These are phyloP conservation scores for Thyatira batis DNA, from an alignment of 2,888 invertebrate species.

Conservation along the genomic window DNA sequence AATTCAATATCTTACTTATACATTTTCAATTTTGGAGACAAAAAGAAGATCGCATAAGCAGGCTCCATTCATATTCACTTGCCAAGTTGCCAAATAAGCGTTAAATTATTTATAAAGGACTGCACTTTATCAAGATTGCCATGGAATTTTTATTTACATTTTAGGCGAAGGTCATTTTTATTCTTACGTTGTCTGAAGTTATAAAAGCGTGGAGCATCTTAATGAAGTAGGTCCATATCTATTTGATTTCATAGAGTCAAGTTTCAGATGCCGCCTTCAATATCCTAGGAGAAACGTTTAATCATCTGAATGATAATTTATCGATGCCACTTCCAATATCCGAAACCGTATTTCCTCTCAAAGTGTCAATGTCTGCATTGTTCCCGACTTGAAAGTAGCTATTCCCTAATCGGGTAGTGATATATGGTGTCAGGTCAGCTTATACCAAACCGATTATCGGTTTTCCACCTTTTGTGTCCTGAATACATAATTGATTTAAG, in stretches of 20 bases:
- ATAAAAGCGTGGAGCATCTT: too few relatives aligned
- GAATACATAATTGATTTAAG: neutral
- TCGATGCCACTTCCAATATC: neutral
- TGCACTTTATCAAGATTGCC: too few relatives aligned
- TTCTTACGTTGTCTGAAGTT: too few relatives aligned
- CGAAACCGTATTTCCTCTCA: neutral
- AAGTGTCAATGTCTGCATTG: neutral
- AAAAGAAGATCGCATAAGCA: neutral
- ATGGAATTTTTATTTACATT: neutral
- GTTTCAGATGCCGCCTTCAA: too few relatives aligned
- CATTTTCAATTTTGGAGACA: neutral
- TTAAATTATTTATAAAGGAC: too few relatives aligned
- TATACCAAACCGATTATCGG: neutral
- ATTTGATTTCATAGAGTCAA: too few relatives aligned
- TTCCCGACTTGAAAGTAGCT: neutral
- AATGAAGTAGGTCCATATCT: too few relatives aligned
- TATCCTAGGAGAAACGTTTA: too few relatives aligned
- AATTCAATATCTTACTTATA: neutral
- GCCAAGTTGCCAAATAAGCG: too few relatives aligned
- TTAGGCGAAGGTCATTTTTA: too few relatives aligned
- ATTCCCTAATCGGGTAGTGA: neutral
- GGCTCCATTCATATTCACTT: neutral
- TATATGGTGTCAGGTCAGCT: neutral
- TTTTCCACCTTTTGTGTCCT: neutral
- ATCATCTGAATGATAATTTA: too few relatives aligned